These are phyloP conservation scores for Atopsyche davidsoni DNA, from an alignment of 1,140 invertebrate genomes.

Conservation along the genomic window DNA sequence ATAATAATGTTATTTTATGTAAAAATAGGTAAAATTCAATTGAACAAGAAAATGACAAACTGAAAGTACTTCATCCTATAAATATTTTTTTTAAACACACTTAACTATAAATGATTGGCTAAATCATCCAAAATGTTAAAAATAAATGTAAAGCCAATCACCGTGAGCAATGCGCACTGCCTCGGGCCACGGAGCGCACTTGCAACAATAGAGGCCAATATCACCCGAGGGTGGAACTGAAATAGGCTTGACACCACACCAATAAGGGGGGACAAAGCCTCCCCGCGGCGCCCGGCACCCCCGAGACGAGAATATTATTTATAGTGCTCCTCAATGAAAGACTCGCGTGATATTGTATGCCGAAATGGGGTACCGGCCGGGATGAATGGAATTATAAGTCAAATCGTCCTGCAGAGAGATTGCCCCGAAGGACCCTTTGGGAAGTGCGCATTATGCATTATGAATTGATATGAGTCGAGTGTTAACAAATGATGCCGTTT, in stretches of 20 bases:
- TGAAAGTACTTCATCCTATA: too few relatives aligned
- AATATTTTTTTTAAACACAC: too few relatives aligned
- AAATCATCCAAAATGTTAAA: too few relatives aligned
- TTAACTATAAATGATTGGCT: too few relatives aligned
- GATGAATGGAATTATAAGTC: conserved; percentile 21
- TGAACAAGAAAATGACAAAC: too few relatives aligned
- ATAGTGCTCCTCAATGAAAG: conserved; percentile 13
- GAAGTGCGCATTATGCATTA: conserved; percentile 11
- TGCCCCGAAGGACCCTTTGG: conserved; percentile 9
- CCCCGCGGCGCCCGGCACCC: conserved; percentile 21
- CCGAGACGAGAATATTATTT: conserved; percentile 23
- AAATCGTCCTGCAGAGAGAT: conserved; percentile 13
- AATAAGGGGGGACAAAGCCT: conserved; percentile 26
- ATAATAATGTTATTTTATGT: too few relatives aligned
- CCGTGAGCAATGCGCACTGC: background rate
- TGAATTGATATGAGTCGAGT: conserved; percentile 16
- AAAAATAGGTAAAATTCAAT: too few relatives aligned
- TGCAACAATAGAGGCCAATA: conserved; percentile 7
- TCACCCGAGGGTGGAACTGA: conserved; percentile 2
- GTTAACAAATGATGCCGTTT: conserved; percentile 21
- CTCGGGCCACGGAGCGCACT: background rate
- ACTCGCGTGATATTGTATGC: conserved; percentile 18
- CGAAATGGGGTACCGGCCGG: conserved; percentile 8
- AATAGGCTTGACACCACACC: conserved; percentile 21
- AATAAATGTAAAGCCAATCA: too few relatives aligned